Evolutionary conservation across 2,797 vertebrate genomes (phyloP).

Genomic region (Sternotherus odoratus): DNA sequence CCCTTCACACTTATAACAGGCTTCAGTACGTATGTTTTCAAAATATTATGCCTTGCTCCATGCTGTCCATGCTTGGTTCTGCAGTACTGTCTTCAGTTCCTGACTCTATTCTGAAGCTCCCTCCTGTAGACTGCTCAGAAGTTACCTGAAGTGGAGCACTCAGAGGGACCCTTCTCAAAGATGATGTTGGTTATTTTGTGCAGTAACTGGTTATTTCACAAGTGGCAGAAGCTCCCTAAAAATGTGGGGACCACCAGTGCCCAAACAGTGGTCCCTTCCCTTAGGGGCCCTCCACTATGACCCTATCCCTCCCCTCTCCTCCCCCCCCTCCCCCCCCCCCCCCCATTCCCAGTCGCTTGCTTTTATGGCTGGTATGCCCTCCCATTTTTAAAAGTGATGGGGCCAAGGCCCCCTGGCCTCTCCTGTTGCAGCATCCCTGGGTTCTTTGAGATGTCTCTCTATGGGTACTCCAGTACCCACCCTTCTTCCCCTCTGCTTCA

Average conservation of each 20-base stretch:
- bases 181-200: neutral
- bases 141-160: neutral
- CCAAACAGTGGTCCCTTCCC: too few relatives aligned
- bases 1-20: too few relatives aligned
- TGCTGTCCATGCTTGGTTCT: neutral
- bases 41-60: neutral
- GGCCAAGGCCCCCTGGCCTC: too few relatives aligned
- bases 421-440: too few relatives aligned
- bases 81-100: neutral
- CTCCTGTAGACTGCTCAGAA: neutral
- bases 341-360: too few relatives aligned
- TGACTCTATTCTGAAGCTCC: neutral
- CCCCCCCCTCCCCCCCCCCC: too few relatives aligned
- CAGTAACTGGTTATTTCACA: neutral
- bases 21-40: neutral
- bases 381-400: too few relatives aligned
- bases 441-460: neutral
- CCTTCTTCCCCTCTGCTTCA: neutral
- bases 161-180: neutral
- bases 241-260: too few relatives aligned
- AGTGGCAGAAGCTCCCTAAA: too few relatives aligned
- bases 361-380: too few relatives aligned
- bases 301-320: too few relatives aligned
- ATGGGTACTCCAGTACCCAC: neutral
- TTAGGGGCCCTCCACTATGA: too few relatives aligned